Evolutionary conservation across 1,140 invertebrate species (phyloP), one percentile per base, ranked within the genome.

Genomic region (Zophobas atratus): DNA sequence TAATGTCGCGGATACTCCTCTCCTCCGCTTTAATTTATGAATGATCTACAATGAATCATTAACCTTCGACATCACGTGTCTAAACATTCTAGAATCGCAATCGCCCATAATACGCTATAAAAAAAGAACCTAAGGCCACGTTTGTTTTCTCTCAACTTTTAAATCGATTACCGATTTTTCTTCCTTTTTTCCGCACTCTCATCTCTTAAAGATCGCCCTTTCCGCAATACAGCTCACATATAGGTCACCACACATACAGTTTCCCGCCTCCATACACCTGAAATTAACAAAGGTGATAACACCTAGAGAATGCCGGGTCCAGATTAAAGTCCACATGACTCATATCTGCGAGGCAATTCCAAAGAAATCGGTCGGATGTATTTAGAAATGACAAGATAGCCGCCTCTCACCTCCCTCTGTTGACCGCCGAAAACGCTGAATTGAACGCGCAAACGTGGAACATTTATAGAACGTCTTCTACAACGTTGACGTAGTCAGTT

Each of bases 311-410:
- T 20, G 20, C 20, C 20, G 20, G 20, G 6, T 34, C 53, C 6
- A 5, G 53, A n/a, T 1, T 55, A 55, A 32, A 32, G 5, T 33
- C 2, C 6, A n/a, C 5, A 5, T 67, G 60, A 67, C 38, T 67
- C 60, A 67, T 5, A 32, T 41, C 39, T 34, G 43, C 60, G 60
- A 43, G 60, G 60, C 60, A 43, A 43, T 76, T 63, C 38, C 60
- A 34, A 51, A 76, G 74, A 76, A 76, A 51, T 63, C 48, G 39
- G 36, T 76, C 41, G 57, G 20, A 76, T 76, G 60, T 60, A 63
- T 60, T 76, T 76, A 76, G 74, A 76, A 76, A 76, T 76, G 74
- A 76, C 74, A 41, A 49, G 55, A 73, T 73, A 56, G 39, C 63
- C 53, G 53, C 46, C 56, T 63, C 38, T 53, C 73, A 63, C 56